phyloP scores from a whole-genome alignment of 1,140 invertebrate genomes.

The Temnothorax longispinosus region DNA sequence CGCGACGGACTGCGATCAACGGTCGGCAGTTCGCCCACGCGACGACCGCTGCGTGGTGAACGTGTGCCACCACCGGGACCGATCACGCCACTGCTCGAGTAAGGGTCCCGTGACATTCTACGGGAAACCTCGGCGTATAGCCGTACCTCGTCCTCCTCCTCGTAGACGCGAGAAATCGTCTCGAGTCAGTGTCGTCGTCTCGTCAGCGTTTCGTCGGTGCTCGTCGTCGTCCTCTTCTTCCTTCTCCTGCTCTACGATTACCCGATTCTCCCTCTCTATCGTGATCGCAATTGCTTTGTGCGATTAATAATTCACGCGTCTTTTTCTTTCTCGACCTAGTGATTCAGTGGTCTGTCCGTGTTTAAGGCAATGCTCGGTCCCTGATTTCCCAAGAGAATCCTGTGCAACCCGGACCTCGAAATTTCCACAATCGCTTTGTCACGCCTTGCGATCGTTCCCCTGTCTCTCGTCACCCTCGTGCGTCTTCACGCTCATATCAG shows the following conservation, averaged over 20 bases:
- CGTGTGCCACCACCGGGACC: conserved; percentile 87
- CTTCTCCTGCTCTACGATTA: background rate
- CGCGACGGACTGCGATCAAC: conserved; percentile 94
- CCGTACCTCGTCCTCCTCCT: conserved; percentile 83
- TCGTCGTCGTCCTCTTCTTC: conserved; percentile 13
- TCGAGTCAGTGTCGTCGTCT: conserved; percentile 80
- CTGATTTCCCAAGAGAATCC: background rate
- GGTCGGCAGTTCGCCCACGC: conserved; percentile 91
- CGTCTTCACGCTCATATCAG: conserved; percentile 51
- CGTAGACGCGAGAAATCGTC: conserved; percentile 83
- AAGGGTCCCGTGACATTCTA: conserved; percentile 91
- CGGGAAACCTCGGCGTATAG: conserved; percentile 82
- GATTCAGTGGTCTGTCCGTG: background rate
- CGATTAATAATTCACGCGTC: background rate
- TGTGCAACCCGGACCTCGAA: background rate
- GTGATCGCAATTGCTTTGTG: background rate
- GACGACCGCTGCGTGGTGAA: conserved; percentile 88
- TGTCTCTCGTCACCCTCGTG: conserved; percentile 5
- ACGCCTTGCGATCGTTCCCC: conserved; percentile 2
- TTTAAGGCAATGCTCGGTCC: background rate
- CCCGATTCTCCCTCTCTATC: background rate
- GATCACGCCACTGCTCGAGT: conserved; percentile 86
- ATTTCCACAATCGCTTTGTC: background rate
- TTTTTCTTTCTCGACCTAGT: background rate
- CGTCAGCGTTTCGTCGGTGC: conserved; percentile 35